Conservation (phyloP, 2,888 invertebrate genomes). For the Drosophila nr. perissopoda region DNA sequence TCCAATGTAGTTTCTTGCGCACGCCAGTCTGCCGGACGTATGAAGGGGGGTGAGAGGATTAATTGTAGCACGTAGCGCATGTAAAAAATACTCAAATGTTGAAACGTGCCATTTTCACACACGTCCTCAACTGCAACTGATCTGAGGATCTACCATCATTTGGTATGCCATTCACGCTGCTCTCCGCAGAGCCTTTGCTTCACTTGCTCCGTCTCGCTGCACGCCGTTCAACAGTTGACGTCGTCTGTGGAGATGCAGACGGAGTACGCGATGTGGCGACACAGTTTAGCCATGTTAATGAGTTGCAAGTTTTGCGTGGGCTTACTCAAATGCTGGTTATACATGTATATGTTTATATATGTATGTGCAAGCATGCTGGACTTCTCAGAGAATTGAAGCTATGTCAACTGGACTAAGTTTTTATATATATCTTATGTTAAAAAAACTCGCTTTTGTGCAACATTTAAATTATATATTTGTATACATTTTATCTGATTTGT, state of each 20-base stretch:
- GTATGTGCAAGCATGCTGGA: not conserved
- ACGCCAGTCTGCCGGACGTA: slow-evolving; percentile 3
- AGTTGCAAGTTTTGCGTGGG: slow-evolving; percentile 46
- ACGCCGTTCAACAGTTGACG: slow-evolving; percentile 17
- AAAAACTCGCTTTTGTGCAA: not conserved
- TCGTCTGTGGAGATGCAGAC: slow-evolving; percentile 16
- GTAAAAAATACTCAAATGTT: slow-evolving; percentile 73
- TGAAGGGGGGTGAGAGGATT: slow-evolving; percentile 26
- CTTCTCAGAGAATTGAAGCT: not conserved
- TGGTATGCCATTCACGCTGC: slow-evolving; percentile 59
- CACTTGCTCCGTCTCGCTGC: slow-evolving; percentile 25
- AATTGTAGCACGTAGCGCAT: slow-evolving; percentile 76
- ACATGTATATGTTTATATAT: not conserved
- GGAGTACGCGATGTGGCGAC: slow-evolving; percentile 31
- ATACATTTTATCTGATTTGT: not conserved
- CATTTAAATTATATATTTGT: not conserved
- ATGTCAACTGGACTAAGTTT: not conserved
- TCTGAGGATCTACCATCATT: slow-evolving; percentile 58
- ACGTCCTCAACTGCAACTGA: slow-evolving; percentile 66
- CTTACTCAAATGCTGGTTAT: not conserved
- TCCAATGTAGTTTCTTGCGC: slow-evolving; percentile 53
- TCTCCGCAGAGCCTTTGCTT: slow-evolving; percentile 25
- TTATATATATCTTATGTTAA: not conserved
- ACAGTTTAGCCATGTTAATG: slow-evolving; percentile 64
- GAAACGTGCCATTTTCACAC: slow-evolving; percentile 83